phyloP scores from a whole-genome alignment of 2,113 vertebrate genomes.

The Cettia cetti region DNA sequence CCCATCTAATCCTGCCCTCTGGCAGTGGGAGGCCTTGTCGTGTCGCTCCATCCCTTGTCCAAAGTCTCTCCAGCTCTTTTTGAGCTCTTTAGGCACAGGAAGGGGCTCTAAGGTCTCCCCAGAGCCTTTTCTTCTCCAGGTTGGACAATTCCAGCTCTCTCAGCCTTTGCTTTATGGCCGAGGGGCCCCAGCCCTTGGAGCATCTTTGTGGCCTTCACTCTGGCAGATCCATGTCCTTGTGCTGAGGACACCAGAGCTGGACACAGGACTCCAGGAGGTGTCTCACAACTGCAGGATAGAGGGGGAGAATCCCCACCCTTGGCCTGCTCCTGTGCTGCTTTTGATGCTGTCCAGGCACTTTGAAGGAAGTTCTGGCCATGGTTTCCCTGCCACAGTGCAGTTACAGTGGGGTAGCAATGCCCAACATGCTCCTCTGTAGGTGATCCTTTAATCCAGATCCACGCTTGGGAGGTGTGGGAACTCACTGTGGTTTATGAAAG shows the following conservation, averaged over 20 bases:
- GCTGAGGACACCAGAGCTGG: neutral
- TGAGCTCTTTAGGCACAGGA: neutral
- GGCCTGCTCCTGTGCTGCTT: neutral
- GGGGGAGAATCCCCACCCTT: neutral
- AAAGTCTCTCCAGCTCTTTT: neutral
- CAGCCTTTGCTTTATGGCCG: neutral
- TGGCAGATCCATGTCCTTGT: rapidly evolving
- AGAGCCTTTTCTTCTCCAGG: neutral
- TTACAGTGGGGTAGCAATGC: neutral
- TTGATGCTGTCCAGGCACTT: neutral
- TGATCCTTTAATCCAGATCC: neutral
- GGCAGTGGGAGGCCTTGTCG: neutral
- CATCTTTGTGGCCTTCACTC: neutral
- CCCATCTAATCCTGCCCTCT: rapidly evolving
- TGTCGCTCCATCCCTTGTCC: neutral
- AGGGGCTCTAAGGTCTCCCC: neutral
- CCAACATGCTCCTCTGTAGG: neutral
- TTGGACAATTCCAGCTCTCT: neutral
- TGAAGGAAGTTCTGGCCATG: neutral
- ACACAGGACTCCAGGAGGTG: neutral
- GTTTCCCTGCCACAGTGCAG: neutral
- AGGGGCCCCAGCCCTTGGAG: neutral
- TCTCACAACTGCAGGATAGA: neutral
- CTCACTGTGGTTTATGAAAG: neutral
- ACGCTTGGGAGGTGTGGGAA: neutral